Base-by-base conservation (phyloP, 2,113 vertebrate genomes). In the Melanerpes formicivorus region DNA sequence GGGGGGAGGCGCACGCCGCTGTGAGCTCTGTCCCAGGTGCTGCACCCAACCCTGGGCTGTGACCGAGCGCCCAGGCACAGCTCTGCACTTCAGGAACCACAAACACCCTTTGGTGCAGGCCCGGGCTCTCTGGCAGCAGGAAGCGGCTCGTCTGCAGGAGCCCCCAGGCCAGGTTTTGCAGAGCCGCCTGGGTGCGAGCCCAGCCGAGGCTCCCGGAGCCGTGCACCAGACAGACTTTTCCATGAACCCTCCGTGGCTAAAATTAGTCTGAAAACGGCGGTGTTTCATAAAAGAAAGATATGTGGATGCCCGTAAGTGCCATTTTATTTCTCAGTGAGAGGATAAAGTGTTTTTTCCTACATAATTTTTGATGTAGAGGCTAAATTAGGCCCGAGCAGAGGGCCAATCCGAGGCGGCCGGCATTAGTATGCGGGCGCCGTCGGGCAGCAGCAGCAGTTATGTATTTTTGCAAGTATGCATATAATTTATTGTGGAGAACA, bases 401-500 rank as follows among this genome's bases (percentile, higher is more conserved):
- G 98, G 98, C 98, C 98, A 98, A 98, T 98, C 98, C 98, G 98
- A 97, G 98, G 98, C 97, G 94, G 95, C 97, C 91, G 97, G 98
- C 98, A 99, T 99, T 99, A 99, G 98, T 98, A 99, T 99, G 98
- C 98, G 90, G 95, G 79, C 98, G 96, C 98, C 98, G 98, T 98
- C 96, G 26, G 98, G 98, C 98, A 98, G 97, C 98, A 98, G 98
- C 98, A 98, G 98, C 98, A 98, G 98, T 99, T 99, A 98, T 99
- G 98, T 99, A 98, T 98, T 99, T 99, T 99, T 99, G 99, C 99
- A 99, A 99, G 99, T 99, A 99, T 99, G 99, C 99, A 99, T 99
- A 99, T 99, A 99, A 99, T 99, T 99, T 99, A 99, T 99, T 99
- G 99, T 99, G 98, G 98, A 98, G 98, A 99, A 99, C 98, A 99